Conservation (phyloP, 30 jellyfish, hydroid and myxozoan species). For the Hydra vulgaris region DNA sequence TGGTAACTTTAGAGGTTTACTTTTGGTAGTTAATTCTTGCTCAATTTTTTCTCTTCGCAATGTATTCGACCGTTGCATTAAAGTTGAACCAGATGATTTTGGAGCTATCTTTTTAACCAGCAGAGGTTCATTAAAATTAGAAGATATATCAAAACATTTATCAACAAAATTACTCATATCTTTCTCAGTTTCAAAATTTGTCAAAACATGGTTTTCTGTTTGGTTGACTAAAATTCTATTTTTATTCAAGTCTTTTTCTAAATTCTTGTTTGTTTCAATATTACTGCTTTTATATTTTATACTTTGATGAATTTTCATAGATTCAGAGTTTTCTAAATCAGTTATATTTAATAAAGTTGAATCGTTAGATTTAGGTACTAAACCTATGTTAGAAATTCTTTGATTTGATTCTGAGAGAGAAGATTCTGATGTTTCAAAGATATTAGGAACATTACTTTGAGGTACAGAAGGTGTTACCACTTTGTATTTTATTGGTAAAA, state of each 20-base stretch:
- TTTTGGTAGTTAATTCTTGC: too few relatives aligned
- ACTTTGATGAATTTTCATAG: neutral
- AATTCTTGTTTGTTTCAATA: neutral
- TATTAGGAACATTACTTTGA: neutral
- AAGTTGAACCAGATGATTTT: neutral
- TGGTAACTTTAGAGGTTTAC: constrained; percentile 25
- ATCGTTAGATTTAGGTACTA: neutral
- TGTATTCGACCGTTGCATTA: constrained; percentile 5
- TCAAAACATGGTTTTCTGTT: too few relatives aligned
- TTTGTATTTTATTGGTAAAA: neutral
- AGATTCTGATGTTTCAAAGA: neutral
- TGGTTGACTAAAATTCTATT: too few relatives aligned
- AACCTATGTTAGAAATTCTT: neutral
- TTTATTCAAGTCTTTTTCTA: neutral
- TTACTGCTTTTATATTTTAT: neutral
- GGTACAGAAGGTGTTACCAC: neutral
- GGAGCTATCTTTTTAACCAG: neutral
- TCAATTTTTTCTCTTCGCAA: constrained; percentile 20
- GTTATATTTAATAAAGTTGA: neutral
- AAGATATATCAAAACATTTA: neutral
- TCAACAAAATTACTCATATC: neutral
- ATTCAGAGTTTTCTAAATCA: neutral
- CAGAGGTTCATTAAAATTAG: neutral
- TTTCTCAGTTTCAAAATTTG: too few relatives aligned
- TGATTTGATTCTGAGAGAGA: neutral